Evolutionary conservation across 2,797 vertebrate genomes (phyloP).

Genomic region (Enteromius afrohamiltoni): DNA sequence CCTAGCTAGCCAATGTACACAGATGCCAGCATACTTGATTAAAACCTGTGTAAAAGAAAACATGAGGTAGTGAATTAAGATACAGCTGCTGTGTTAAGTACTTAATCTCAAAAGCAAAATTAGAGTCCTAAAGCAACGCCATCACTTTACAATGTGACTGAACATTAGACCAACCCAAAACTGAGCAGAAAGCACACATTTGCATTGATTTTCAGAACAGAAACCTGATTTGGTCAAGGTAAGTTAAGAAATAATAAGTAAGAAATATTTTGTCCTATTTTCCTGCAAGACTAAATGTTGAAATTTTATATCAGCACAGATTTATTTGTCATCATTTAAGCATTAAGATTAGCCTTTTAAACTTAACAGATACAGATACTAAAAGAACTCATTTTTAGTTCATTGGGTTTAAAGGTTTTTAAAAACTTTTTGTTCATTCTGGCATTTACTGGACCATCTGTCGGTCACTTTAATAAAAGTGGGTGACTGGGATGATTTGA

Average conservation of each 20-base stretch:
- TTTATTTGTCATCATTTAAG: neutral
- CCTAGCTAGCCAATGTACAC: neutral
- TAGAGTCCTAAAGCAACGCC: neutral
- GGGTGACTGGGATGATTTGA: neutral
- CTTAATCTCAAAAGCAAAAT: neutral
- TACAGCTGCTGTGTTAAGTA: neutral
- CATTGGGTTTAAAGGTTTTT: neutral
- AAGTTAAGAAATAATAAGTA: too few species aligned
- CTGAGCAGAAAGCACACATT: neutral
- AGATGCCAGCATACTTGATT: neutral
- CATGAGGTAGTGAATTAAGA: neutral
- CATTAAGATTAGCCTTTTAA: neutral
- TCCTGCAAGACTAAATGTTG: neutral
- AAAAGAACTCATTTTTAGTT: neutral
- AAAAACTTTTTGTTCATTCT: neutral
- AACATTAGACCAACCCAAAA: neutral
- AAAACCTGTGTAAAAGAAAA: neutral
- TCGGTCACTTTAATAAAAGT: slow-evolving; percentile 1
- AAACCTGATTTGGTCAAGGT: neutral
- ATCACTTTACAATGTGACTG: neutral
- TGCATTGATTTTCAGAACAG: neutral
- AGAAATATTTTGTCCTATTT: neutral
- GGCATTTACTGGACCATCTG: slow-evolving; percentile 21
- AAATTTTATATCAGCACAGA: neutral
- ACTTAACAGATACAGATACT: neutral